Percentiles rank a stretch among this genome's conserved stretches.
Evolutionary conservation across 2,888 invertebrate genomes (phyloP).

Genomic region (Ischnura elegans): DNA sequence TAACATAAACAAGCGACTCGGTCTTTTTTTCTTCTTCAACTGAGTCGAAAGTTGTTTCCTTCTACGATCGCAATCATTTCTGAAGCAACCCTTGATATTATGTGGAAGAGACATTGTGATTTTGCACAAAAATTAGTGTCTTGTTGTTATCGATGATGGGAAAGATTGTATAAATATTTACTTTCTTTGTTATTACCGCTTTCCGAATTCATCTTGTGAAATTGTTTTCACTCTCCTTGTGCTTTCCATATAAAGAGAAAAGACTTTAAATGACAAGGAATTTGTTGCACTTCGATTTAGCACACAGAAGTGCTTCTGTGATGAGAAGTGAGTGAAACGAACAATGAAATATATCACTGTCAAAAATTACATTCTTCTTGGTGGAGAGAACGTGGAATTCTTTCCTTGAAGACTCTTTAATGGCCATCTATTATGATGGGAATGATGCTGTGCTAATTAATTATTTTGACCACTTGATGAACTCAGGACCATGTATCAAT

Average conservation of each 20-base stretch:
- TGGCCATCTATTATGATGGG: slow-evolving; percentile 16
- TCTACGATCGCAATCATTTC: neutral
- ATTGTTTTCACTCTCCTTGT: neutral
- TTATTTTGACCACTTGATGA: slow-evolving; percentile 53
- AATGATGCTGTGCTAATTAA: slow-evolving; percentile 47
- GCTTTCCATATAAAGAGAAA: neutral
- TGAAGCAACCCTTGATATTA: slow-evolving; percentile 5
- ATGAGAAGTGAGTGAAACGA: neutral
- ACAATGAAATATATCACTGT: slow-evolving; percentile 17
- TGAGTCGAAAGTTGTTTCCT: neutral
- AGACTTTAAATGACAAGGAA: neutral
- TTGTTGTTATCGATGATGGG: neutral
- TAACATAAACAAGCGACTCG: neutral
- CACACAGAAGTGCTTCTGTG: slow-evolving; percentile 2
- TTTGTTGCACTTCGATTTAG: neutral
- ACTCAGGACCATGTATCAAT: slow-evolving; percentile 49
- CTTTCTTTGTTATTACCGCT: slow-evolving; percentile 23
- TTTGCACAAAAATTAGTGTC: slow-evolving; percentile 16
- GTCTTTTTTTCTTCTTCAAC: neutral
- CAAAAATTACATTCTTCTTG: neutral
- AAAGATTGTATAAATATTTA: neutral
- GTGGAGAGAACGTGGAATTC: neutral
- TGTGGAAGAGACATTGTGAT: neutral
- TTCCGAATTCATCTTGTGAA: neutral
- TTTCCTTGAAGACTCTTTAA: slow-evolving; percentile 27